phyloP scores from a whole-genome alignment of 2,113 vertebrate species.

The Oncorhynchus kisutch region DNA sequence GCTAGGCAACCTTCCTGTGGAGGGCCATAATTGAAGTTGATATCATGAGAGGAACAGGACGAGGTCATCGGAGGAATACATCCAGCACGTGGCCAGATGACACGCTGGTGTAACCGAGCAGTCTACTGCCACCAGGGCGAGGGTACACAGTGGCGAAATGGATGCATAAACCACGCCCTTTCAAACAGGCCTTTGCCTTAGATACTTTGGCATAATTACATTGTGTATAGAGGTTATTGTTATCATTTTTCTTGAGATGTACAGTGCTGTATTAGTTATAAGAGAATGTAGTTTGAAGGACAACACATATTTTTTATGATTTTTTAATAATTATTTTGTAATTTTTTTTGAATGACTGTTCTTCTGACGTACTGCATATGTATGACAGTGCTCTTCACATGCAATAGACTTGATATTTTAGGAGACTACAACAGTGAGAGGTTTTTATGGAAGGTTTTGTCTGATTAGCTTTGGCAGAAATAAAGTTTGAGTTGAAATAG shows the following conservation, averaged over 20 bases:
- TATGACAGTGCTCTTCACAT: too few species aligned
- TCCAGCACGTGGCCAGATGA: slow-evolving; percentile 63
- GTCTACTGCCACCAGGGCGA: slow-evolving; percentile 70
- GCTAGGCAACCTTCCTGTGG: slow-evolving; percentile 10
- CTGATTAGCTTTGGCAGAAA: too few species aligned
- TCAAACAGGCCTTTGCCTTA: slow-evolving; percentile 45
- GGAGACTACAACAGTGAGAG: too few species aligned
- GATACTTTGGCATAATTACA: slow-evolving; percentile 14
- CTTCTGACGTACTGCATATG: too few species aligned
- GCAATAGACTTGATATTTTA: too few species aligned
- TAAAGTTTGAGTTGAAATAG: too few species aligned
- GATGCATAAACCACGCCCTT: slow-evolving; percentile 55
- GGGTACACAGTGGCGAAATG: slow-evolving; percentile 49
- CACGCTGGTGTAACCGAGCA: slow-evolving; percentile 64
- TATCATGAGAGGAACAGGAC: slow-evolving; percentile 62
- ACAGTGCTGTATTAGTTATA: not conserved
- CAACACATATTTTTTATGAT: not conserved
- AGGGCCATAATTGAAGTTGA: slow-evolving; percentile 57
- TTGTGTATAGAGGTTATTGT: slow-evolving; percentile 17
- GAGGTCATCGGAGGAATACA: slow-evolving; percentile 60
- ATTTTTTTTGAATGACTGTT: too few species aligned
- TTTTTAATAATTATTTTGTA: too few species aligned
- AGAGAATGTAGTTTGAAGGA: slow-evolving; percentile 25
- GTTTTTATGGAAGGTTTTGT: too few species aligned
- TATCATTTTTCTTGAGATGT: slow-evolving; percentile 26